A percentile compares a stretch with the other conserved stretches of the same genome.
phyloP scores from a whole-genome alignment of 2,797 vertebrate genomes.

The Adelosebastes latens region DNA sequence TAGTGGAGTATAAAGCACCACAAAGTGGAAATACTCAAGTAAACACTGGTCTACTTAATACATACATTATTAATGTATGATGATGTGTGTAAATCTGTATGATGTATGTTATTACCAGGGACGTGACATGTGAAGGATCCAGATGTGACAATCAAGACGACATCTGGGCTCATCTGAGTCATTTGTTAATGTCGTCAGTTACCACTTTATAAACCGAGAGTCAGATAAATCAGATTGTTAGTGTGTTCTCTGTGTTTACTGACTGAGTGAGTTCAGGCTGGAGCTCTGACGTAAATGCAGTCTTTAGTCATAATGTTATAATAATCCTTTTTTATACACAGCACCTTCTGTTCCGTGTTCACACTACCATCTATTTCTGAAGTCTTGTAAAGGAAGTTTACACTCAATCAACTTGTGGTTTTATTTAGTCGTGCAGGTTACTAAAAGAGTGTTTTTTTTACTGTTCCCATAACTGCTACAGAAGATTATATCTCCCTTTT shows the following conservation, averaged over 20 bases:
- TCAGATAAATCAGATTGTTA: not conserved
- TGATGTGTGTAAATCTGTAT: not conserved
- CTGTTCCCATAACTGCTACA: conserved; percentile 3
- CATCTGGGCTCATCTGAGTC: not conserved
- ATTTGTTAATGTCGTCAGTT: not conserved
- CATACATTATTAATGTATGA: not conserved
- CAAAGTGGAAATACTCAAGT: not conserved
- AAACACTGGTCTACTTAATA: not conserved
- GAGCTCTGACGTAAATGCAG: not conserved
- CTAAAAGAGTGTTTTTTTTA: not conserved
- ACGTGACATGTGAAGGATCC: not conserved
- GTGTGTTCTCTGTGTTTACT: conserved; percentile 10
- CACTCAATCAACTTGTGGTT: not conserved
- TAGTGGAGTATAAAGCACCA: too few species aligned
- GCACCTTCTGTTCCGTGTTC: not conserved
- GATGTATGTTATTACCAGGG: not conserved
- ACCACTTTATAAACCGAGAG: not conserved
- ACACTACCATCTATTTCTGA: not conserved
- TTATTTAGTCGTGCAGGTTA: not conserved
- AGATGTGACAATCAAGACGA: not conserved
- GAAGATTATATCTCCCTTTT: conserved; percentile 45
- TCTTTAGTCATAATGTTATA: not conserved
- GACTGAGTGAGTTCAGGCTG: not conserved
- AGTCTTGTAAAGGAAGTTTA: not conserved
- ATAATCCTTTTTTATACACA: not conserved